Evolutionary conservation across 2,797 vertebrate genomes (phyloP).

Genomic region (Allochrocebus solatus): DNA sequence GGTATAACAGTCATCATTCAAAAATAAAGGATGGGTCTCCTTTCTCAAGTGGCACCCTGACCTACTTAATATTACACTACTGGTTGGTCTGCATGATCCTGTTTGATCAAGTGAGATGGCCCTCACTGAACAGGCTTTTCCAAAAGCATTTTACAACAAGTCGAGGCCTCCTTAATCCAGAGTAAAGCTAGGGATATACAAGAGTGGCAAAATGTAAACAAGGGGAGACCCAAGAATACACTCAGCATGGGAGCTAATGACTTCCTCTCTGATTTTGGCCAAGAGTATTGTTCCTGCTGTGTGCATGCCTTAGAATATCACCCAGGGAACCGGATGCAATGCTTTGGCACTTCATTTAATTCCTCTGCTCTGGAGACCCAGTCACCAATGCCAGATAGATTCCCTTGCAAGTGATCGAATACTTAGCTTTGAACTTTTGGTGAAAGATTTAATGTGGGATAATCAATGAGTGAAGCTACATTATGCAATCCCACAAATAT

Average conservation of each 20-base stretch:
- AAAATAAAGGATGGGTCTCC: not conserved
- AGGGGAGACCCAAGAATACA: not conserved
- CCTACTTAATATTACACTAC: not conserved
- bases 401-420: slow-evolving; percentile 64
- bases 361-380: slow-evolving; percentile 13
- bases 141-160: slow-evolving; percentile 32
- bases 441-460: slow-evolving; percentile 63
- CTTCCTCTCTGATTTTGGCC: not conserved
- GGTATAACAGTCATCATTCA: not conserved
- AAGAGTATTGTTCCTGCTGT: not conserved
- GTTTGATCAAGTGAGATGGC: not conserved
- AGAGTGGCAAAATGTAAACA: slow-evolving; percentile 8
- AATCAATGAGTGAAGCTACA: slow-evolving; percentile 47
- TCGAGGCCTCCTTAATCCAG: not conserved
- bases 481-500: slow-evolving; percentile 63
- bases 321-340: not conserved
- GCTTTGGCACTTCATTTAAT: slow-evolving; percentile 13
- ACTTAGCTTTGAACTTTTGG: slow-evolving; percentile 66
- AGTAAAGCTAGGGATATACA: slow-evolving; percentile 8
- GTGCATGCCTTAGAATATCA: not conserved
- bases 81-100: not conserved
- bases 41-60: not conserved
- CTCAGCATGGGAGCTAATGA: not conserved
- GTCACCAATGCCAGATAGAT: slow-evolving; percentile 32
- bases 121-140: not conserved